phyloP scores from a whole-genome alignment of 2,113 vertebrate genomes.

The Urocynchramus pylzowi region DNA sequence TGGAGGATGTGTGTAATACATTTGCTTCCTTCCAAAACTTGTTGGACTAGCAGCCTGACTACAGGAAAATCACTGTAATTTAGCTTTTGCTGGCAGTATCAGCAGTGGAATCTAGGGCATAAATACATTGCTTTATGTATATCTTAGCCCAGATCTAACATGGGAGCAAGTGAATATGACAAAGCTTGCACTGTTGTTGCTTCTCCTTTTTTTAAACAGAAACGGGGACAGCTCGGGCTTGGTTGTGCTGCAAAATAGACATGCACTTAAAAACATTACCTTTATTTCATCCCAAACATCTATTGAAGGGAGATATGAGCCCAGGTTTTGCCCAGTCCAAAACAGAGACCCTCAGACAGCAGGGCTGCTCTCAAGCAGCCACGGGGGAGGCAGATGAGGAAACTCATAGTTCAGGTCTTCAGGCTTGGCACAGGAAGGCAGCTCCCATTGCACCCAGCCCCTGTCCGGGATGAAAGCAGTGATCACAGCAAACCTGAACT shows the following conservation, averaged over 20 bases:
- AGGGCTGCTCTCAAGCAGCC: neutral
- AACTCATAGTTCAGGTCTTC: neutral
- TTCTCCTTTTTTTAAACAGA: neutral
- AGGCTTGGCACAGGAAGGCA: neutral
- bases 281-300: neutral
- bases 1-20: slow-evolving; percentile 5
- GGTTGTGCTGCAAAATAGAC: neutral
- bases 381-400: fast-evolving
- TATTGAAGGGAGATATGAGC: neutral
- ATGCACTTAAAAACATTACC: neutral
- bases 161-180: neutral
- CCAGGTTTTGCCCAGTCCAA: neutral
- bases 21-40: slow-evolving; percentile 43
- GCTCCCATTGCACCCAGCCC: neutral
- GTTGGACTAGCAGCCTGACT: slow-evolving; percentile 34
- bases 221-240: neutral
- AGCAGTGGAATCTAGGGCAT: slow-evolving; percentile 38
- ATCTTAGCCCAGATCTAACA: slow-evolving; percentile 32
- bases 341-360: neutral
- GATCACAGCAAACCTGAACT: neutral
- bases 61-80: slow-evolving; percentile 31
- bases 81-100: slow-evolving; percentile 44
- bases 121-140: neutral
- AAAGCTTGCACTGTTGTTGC: neutral
- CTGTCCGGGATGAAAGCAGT: neutral